Percentiles rank a stretch among this genome's conserved stretches.
Conservation (phyloP, 2,113 vertebrate genomes). For the Stercorarius parasiticus region DNA sequence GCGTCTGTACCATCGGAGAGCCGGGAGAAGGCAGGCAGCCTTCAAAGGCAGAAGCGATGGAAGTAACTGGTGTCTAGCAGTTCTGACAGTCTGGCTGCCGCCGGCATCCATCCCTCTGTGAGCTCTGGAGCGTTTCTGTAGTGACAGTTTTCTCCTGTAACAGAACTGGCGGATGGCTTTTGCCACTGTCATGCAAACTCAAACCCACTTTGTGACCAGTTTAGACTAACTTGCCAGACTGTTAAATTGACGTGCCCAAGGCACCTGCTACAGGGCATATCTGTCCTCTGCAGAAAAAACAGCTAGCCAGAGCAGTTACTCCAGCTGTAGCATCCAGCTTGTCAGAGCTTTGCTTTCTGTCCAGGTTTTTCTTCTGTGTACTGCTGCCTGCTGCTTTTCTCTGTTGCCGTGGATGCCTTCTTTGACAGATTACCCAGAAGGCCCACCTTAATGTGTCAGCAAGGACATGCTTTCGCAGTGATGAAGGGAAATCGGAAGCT, state of each 20-base stretch:
- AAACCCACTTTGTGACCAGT: background rate
- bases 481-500: background rate
- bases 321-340: background rate
- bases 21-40: background rate
- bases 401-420: background rate
- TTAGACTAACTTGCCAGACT: background rate
- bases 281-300: background rate
- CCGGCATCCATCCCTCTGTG: background rate
- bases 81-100: background rate
- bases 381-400: background rate
- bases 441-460: background rate
- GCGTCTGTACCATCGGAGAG: background rate
- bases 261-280: background rate
- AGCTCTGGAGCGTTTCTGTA: background rate
- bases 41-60: rapidly evolving
- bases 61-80: background rate
- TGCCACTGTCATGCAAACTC: background rate
- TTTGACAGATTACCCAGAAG: background rate
- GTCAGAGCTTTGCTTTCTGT: background rate
- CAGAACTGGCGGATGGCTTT: background rate
- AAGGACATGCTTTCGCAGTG: background rate
- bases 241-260: background rate
- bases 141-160: background rate
- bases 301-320: background rate
- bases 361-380: background rate